These are phyloP conservation scores for Lophotriccus pileatus DNA, from an alignment of 2,797 vertebrate species.

Conservation along the genomic window DNA sequence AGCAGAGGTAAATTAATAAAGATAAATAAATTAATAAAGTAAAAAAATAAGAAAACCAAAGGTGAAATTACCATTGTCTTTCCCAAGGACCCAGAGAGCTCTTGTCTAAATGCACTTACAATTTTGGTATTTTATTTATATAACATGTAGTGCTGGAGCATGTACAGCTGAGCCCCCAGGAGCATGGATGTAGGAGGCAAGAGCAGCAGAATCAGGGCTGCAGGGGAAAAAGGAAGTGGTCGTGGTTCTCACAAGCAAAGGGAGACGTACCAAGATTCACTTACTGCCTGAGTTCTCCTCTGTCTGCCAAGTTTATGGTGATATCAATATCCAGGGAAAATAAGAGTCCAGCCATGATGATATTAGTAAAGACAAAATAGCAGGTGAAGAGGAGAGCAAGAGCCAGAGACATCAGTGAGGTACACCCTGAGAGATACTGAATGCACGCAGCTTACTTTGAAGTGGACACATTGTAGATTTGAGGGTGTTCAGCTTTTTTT, in stretches of 20 bases:
- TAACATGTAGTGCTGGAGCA: neutral
- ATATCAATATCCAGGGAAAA: neutral
- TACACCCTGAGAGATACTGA: neutral
- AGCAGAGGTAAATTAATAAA: neutral
- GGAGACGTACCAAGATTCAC: rapidly evolving
- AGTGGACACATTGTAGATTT: neutral
- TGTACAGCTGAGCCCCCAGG: neutral
- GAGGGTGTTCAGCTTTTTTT: neutral
- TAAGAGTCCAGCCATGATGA: neutral
- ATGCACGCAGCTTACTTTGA: neutral
- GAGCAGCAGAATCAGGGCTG: neutral
- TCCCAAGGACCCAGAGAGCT: neutral
- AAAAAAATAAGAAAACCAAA: neutral
- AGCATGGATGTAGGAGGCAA: neutral
- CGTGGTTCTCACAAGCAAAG: neutral
- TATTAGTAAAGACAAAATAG: neutral
- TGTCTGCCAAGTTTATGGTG: neutral
- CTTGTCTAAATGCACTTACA: neutral
- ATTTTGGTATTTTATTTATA: neutral
- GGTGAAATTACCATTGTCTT: neutral
- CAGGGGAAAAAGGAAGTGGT: neutral
- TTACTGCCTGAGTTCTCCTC: neutral
- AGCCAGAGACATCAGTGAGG: neutral
- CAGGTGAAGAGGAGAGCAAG: neutral
- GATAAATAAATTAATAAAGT: neutral